A percentile compares a stretch with the other conserved stretches of the same genome.
phyloP scores from a whole-genome alignment of 37 sponge, comb jelly and placozoan species.

The Agelas oroides region DNA sequence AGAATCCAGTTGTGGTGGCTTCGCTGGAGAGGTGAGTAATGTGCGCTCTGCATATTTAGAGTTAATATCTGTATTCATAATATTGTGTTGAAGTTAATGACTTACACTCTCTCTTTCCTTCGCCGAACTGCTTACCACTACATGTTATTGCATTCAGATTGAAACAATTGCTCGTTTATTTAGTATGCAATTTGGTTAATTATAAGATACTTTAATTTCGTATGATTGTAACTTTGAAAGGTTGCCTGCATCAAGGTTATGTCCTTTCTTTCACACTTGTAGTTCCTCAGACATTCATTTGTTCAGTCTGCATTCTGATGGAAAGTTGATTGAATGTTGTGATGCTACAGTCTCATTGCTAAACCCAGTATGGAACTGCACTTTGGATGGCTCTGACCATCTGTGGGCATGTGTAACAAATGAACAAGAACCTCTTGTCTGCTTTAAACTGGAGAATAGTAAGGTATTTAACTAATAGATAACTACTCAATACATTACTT shows the following conservation, averaged over 20 bases:
- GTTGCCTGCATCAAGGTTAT: no score
- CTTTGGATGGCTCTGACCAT: constrained; percentile 49
- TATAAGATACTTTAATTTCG: no score
- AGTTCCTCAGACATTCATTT: neutral
- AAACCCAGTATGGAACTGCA: constrained; percentile 29
- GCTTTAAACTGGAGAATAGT: neutral
- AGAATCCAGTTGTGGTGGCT: constrained; percentile 15
- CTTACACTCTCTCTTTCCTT: no score
- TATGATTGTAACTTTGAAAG: no score
- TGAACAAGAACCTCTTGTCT: constrained; percentile 34
- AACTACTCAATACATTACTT: no score
- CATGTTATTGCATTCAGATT: no score
- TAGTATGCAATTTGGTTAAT: no score
- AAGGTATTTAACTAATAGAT: constrained; percentile 1
- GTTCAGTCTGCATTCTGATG: constrained; percentile 42
- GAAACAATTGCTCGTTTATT: no score
- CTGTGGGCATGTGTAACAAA: constrained; percentile 66
- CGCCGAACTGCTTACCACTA: no score
- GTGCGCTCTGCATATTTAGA: no score
- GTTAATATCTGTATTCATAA: no score
- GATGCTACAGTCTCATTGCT: neutral
- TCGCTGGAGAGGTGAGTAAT: constrained; percentile 33
- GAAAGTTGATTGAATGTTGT: constrained; percentile 1
- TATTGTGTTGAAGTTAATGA: no score
- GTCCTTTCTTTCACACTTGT: neutral